Conservation (phyloP, 2,113 vertebrate genomes). For the Chauna torquata region DNA sequence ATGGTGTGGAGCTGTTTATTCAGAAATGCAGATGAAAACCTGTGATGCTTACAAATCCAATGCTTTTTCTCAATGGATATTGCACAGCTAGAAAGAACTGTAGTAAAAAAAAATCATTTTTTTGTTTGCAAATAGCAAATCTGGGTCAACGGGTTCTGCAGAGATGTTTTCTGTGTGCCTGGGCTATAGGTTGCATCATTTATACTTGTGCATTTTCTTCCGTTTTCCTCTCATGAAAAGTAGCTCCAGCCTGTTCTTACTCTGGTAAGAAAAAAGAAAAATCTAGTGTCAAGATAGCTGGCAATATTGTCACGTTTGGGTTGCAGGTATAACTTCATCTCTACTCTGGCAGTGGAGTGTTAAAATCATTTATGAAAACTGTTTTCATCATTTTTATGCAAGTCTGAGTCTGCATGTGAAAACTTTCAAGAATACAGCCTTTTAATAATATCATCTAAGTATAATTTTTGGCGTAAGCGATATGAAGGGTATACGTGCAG, state of each 20-base stretch:
- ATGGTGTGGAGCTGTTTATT: background rate
- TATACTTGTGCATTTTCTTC: background rate
- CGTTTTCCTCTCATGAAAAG: background rate
- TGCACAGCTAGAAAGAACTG: background rate
- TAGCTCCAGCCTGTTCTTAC: background rate
- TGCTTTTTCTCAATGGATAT: background rate
- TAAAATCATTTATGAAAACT: too few relatives aligned
- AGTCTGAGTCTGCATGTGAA: background rate
- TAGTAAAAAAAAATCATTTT: background rate
- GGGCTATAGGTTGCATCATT: background rate
- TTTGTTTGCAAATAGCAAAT: background rate
- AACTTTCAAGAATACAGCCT: background rate
- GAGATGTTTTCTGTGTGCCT: background rate
- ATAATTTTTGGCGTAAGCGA: background rate
- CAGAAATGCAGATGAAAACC: background rate
- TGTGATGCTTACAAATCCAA: background rate
- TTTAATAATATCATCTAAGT: background rate
- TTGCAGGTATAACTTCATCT: background rate
- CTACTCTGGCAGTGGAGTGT: background rate
- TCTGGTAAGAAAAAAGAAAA: background rate
- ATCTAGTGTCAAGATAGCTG: background rate
- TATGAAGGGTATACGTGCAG: background rate
- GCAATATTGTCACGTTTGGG: background rate
- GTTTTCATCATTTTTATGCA: background rate
- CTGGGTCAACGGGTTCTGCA: background rate